Percentiles rank a stretch among this genome's conserved stretches.
Conservation (phyloP, 2,888 invertebrate species). For the Geotrupes spiniger region DNA sequence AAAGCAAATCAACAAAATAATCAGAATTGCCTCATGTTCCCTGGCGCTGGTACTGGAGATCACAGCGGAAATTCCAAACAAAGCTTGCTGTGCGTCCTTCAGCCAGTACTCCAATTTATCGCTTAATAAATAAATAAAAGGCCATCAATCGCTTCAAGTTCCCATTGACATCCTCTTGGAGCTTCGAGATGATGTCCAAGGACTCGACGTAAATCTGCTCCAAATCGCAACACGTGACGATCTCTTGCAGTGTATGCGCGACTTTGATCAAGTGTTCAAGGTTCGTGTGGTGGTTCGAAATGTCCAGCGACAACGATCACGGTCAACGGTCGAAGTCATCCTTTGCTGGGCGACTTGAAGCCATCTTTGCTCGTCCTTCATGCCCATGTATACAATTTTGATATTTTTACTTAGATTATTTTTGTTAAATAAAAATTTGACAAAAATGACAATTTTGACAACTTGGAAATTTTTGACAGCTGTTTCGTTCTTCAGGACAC, state of each 20-base stretch:
- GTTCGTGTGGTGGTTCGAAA: slow-evolving; percentile 77
- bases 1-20: no score
- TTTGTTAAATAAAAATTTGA: no score
- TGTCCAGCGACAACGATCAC: slow-evolving; percentile 74
- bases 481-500: no score
- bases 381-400: no score
- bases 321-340: slow-evolving; percentile 81
- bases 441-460: no score
- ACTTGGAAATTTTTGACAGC: no score
- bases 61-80: slow-evolving; percentile 62
- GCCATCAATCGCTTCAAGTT: slow-evolving; percentile 68
- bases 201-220: slow-evolving; percentile 72
- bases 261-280: slow-evolving; percentile 70
- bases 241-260: slow-evolving; percentile 69
- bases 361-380: slow-evolving; percentile 82
- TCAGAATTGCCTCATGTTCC: slow-evolving; percentile 82
- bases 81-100: slow-evolving; percentile 67
- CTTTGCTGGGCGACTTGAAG: slow-evolving; percentile 79
- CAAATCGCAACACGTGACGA: slow-evolving; percentile 72
- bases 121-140: slow-evolving; percentile 68
- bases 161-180: slow-evolving; percentile 74
- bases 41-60: slow-evolving; percentile 60
- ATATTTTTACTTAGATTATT: no score
- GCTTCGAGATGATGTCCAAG: slow-evolving; percentile 66
- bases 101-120: slow-evolving; percentile 77